Evolutionary conservation across 2,113 vertebrate species (phyloP).

Genomic region (Thryonomys swinderianus): DNA sequence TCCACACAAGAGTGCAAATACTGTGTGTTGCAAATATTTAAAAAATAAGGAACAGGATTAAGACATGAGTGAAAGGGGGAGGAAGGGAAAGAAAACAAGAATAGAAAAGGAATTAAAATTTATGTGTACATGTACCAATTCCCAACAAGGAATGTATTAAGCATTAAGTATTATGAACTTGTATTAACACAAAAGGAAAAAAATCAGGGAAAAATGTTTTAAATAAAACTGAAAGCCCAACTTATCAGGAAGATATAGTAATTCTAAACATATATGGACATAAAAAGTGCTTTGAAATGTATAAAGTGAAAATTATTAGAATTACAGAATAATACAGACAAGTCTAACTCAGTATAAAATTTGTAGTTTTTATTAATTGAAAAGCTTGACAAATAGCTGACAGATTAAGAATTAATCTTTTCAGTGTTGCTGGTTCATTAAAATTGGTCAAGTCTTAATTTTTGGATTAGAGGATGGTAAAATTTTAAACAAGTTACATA

Average conservation of each 20-base stretch:
- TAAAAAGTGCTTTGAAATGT: neutral
- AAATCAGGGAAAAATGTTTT: neutral
- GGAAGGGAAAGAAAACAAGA: neutral
- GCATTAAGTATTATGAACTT: neutral
- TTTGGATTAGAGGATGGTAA: neutral
- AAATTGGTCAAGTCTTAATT: neutral
- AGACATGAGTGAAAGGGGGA: neutral
- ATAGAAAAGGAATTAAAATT: neutral
- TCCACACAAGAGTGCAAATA: neutral
- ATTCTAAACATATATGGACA: neutral
- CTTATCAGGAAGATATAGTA: neutral
- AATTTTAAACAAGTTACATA: neutral
- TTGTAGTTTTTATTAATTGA: neutral
- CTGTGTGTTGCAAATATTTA: neutral
- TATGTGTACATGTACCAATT: neutral
- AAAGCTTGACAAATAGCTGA: neutral
- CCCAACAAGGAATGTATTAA: neutral
- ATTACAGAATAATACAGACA: neutral
- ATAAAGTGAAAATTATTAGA: neutral
- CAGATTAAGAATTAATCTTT: neutral
- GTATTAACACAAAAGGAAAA: neutral
- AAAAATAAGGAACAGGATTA: neutral
- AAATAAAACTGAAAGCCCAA: conserved; percentile 5
- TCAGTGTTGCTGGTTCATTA: neutral
- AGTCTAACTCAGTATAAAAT: neutral